Evolutionary conservation across 2,797 vertebrate species (phyloP).

Genomic region (Buphagus erythrorhynchus): DNA sequence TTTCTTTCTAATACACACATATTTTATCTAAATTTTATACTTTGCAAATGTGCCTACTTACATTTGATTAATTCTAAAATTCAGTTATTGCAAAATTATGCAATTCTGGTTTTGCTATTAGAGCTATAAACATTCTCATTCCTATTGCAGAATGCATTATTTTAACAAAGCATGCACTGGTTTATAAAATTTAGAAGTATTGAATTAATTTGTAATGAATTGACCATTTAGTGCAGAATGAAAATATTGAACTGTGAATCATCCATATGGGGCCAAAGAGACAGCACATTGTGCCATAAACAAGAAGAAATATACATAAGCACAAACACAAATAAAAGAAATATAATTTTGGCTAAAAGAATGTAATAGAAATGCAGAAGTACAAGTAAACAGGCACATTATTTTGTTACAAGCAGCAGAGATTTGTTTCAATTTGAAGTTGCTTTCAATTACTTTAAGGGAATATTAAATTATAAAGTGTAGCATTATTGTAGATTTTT

Average conservation of each 20-base stretch:
- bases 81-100: background rate
- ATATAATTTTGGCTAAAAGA: background rate
- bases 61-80: background rate
- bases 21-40: background rate
- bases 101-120: background rate
- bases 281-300: background rate
- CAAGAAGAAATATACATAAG: background rate
- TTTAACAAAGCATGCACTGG: background rate
- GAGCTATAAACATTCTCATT: background rate
- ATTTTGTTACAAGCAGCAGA: background rate
- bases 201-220: conserved; percentile 31
- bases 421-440: background rate
- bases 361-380: background rate
- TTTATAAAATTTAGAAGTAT: background rate
- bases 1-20: background rate
- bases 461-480: background rate
- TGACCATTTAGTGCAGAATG: background rate
- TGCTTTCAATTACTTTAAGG: background rate
- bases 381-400: background rate
- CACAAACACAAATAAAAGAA: background rate
- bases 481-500: background rate
- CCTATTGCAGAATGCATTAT: background rate
- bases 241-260: conserved; percentile 15
- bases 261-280: background rate
- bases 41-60: background rate